A percentile compares a stretch with the other conserved stretches of the same genome.
Conservation (phyloP, 2,888 invertebrate species). For the Fragum fragum region DNA sequence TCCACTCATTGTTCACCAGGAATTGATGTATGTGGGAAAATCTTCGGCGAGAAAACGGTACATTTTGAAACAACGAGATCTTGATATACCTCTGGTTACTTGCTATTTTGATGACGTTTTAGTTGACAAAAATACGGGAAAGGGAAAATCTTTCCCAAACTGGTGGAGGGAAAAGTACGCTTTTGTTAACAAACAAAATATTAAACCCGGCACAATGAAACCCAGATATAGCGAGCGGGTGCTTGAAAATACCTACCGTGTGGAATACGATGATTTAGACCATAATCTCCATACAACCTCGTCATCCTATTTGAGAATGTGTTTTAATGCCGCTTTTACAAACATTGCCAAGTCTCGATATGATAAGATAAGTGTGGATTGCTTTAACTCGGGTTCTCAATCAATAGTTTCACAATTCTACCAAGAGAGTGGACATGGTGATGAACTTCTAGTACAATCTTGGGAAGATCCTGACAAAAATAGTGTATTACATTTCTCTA, state of each 20-base stretch:
- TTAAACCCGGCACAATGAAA: constrained; percentile 13
- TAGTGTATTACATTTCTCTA: constrained; percentile 11
- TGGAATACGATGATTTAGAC: constrained; percentile 48
- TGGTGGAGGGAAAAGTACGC: constrained; percentile 59
- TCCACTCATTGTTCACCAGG: constrained; percentile 40
- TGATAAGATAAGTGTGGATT: constrained; percentile 21
- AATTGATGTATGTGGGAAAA: constrained; percentile 48
- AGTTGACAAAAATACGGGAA: constrained; percentile 31
- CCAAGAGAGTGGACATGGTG: constrained; percentile 38
- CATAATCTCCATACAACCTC: constrained; percentile 47
- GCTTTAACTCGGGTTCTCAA: constrained; percentile 32
- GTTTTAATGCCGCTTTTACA: constrained; percentile 38
- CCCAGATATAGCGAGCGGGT: not conserved
- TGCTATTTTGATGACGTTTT: constrained; percentile 55
- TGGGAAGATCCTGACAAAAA: constrained; percentile 9
- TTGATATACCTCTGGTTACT: constrained; percentile 12
- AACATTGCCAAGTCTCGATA: constrained; percentile 2
- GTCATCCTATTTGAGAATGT: constrained; percentile 43
- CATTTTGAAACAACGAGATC: constrained; percentile 32
- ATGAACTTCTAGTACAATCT: constrained; percentile 32
- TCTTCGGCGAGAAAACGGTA: constrained; percentile 41
- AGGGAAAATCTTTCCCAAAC: constrained; percentile 44
- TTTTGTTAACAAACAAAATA: constrained; percentile 16
- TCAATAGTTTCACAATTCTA: constrained; percentile 42
- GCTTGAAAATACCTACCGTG: constrained; percentile 16